Evolutionary conservation across 1,140 invertebrate genomes (phyloP), one percentile per base, ranked within the genome.

Genomic region (Dolichoris vasculosae): DNA sequence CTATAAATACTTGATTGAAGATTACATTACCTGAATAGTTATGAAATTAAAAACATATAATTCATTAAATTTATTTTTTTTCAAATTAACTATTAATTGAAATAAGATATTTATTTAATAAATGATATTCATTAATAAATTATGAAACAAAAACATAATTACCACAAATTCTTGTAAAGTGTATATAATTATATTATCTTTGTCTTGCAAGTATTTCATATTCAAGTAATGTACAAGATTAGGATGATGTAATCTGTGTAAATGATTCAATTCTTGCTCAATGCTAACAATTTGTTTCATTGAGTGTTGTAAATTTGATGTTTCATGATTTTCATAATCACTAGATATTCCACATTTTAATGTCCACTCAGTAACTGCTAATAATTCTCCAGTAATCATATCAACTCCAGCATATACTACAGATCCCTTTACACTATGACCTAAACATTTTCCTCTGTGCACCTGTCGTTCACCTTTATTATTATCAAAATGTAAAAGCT

Each of bases 161-260:
- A 94, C 92, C 82, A 96, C 93, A 91, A 95, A 96, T 90, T 97
- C 96, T 90, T 95, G 94, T 32, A 96, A 91, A 73, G 96, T 90
- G 88, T 95, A 94, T 26, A 96, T 93, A 1, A 94, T 88, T 82
- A 95, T 87, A 84, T 94, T 94, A 76, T 95, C 94, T 79, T 94
- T 94, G 46, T 96, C 93, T 63, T 94, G 90, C 9, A 94, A 87
- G 90, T 95, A 95, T 87, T 95, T 95, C 88, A 97, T 95, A 87
- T 95, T 96, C 76, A 96, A 92, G 92, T 97, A 97, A 88, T 95
- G 94, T 23, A 96, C 94, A 13, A 97, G 93, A 94, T 97, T 96
- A 43, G 93, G 91, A 92, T 97, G 96, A 88, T 95, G 94, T 13
- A 97, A 90, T 89, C 95, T 95, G 11, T 95, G 92, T 9, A 97